Evolutionary conservation across 2,797 vertebrate species (phyloP).

Genomic region (Eurystomus glaucurus): DNA sequence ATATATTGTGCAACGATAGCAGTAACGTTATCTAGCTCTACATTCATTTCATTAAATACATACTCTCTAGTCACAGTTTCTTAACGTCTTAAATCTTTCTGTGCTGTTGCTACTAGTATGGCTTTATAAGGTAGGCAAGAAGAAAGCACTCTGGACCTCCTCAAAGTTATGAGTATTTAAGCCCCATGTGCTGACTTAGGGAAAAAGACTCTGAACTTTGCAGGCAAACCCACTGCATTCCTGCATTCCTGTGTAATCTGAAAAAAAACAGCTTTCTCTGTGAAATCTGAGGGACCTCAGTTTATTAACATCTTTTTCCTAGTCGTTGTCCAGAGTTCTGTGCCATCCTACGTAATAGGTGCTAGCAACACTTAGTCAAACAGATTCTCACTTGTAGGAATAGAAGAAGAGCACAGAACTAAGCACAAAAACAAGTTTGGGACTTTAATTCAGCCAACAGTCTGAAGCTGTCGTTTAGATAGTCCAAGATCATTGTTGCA

Average conservation of each 20-base stretch:
- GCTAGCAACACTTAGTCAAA: background rate
- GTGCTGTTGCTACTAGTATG: rapidly evolving
- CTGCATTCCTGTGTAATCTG: background rate
- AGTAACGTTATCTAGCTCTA: background rate
- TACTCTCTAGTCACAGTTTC: background rate
- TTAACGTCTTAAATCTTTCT: background rate
- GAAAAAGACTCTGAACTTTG: background rate
- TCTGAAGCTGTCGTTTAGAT: background rate
- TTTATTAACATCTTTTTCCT: background rate
- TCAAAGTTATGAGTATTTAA: background rate
- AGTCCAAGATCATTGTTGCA: background rate
- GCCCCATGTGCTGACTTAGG: background rate
- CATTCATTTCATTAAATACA: background rate
- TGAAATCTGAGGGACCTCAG: rapidly evolving
- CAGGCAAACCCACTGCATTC: background rate
- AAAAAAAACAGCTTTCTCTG: background rate
- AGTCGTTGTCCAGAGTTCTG: background rate
- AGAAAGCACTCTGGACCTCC: background rate
- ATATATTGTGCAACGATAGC: background rate
- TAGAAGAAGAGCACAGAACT: background rate
- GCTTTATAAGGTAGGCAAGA: background rate
- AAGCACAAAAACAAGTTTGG: background rate
- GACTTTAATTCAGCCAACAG: background rate
- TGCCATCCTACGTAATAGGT: background rate
- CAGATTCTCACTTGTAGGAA: background rate